Base-by-base conservation (phyloP, 2,113 vertebrate species). In the Thalassoma bifasciatum region DNA sequence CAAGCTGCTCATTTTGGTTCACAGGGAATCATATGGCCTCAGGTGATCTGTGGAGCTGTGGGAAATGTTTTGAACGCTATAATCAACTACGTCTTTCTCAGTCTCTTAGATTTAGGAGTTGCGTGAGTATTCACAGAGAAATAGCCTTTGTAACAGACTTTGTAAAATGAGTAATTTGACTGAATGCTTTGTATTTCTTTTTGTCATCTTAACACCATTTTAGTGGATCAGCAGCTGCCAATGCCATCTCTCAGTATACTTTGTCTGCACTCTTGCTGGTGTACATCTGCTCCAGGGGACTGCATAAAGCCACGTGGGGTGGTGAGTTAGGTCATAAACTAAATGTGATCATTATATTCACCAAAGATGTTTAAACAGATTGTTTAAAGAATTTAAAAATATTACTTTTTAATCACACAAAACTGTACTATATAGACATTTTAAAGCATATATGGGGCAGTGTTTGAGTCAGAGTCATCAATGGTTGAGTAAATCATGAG, bases 191-290 rank as follows among this genome's bases (percentile, higher is more conserved):
- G 5, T 60, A 63, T 10, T 64, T 42, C 76, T 40, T 19, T 40
- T 3, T n/a, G 12, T n/a, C 22, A 8, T 50, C 26, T 56, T 51
- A 9, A 86, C 36, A 77, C 66, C 72, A 34, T 2, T 42, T 9
- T 88, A 97, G 96, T 38, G 95, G 96, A 19, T 97, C 97, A 10
- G 96, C 96, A 19, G 95, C 94, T 78, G 96, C 95, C 34, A 97
- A 96, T 54, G 89, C 92, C 3, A 89, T 94, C 37, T 96, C 96
- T 34, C 96, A 97, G 90, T 96, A 92, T 67, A 86, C 82, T 26
- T 86, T 96, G 76, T 88, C 91, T 7, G 59, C 92, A 16, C 86
- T 96, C 21, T 94, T 98, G 16, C 89, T 94, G 75, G 68, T 93
- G 0, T 96, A 93, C 0, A 91, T 97, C 68, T 78, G 85, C 72